Conservation (phyloP, 2,113 vertebrate species). For the Oryzias celebensis region DNA sequence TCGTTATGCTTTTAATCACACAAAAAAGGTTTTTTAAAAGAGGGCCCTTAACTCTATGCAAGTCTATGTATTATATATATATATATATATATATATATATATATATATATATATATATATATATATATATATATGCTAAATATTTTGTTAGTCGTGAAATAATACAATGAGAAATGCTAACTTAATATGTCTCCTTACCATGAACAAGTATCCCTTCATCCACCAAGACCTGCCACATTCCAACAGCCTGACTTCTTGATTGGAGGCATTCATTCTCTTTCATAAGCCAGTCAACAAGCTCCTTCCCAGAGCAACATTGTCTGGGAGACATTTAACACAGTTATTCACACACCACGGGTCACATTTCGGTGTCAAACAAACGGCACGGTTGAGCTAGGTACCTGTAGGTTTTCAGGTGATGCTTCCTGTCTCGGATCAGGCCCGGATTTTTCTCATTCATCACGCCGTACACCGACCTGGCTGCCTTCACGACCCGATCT, state of each 20-base stretch:
- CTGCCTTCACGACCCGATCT: slow-evolving; percentile 85
- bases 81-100: too few relatives aligned
- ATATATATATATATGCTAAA: too few relatives aligned
- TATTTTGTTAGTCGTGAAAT: background rate
- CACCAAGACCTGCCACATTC: slow-evolving; percentile 91
- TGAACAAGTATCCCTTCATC: slow-evolving; percentile 87
- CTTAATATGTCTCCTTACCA: slow-evolving; percentile 75
- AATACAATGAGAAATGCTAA: background rate
- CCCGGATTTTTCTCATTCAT: slow-evolving; percentile 77
- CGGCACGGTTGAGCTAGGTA: slow-evolving; percentile 28
- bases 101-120: too few relatives aligned
- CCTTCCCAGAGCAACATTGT: slow-evolving; percentile 89
- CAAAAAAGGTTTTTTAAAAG: too few relatives aligned
- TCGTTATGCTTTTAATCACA: too few relatives aligned
- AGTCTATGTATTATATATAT: too few relatives aligned
- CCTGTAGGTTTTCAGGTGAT: slow-evolving; percentile 90
- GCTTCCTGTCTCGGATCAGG: slow-evolving; percentile 88
- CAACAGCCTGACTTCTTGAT: slow-evolving; percentile 84
- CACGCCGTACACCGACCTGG: slow-evolving; percentile 79
- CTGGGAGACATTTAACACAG: slow-evolving; percentile 56
- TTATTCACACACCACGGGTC: background rate
- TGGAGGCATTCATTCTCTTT: slow-evolving; percentile 78
- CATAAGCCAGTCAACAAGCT: slow-evolving; percentile 89
- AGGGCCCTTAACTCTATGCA: too few relatives aligned
- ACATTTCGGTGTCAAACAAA: background rate